phyloP scores from a whole-genome alignment of 2,888 invertebrate genomes.

The Amblyjoppa proteus region DNA sequence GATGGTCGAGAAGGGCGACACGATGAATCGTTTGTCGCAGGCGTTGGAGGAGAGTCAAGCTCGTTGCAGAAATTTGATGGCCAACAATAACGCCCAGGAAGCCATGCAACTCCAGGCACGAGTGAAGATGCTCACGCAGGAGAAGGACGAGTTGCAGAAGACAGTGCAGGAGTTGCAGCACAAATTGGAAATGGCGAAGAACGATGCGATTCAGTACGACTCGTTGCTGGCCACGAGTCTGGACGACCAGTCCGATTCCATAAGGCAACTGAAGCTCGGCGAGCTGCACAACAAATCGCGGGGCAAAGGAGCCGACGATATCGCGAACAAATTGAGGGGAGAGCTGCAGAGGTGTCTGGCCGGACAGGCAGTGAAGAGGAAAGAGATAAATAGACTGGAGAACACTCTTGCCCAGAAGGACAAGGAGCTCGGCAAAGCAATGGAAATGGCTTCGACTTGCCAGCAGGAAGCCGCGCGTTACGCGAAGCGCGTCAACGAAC shows the following conservation, averaged over 20 bases:
- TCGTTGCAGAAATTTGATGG: constrained; percentile 84
- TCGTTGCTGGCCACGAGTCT: constrained; percentile 80
- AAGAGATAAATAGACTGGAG: constrained; percentile 86
- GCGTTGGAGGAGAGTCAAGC: constrained; percentile 88
- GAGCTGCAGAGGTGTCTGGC: constrained; percentile 85
- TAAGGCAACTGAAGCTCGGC: constrained; percentile 79
- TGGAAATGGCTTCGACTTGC: constrained; percentile 74
- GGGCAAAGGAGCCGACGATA: constrained; percentile 84
- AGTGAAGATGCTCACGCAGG: constrained; percentile 86
- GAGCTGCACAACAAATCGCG: constrained; percentile 76
- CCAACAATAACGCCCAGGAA: constrained; percentile 85
- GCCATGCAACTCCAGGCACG: constrained; percentile 85
- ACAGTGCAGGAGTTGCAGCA: constrained; percentile 79
- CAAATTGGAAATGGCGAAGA: constrained; percentile 79
- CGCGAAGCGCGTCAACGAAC: constrained; percentile 78
- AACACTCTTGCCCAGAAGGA: constrained; percentile 83
- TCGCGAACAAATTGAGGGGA: constrained; percentile 84
- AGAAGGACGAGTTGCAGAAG: constrained; percentile 86
- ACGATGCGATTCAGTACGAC: constrained; percentile 78
- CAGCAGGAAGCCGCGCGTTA: constrained; percentile 78
- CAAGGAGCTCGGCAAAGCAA: constrained; percentile 81
- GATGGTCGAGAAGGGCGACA: constrained; percentile 88
- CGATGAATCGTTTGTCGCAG: constrained; percentile 88
- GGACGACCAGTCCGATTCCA: constrained; percentile 80
- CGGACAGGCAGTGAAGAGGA: constrained; percentile 85